phyloP scores from a whole-genome alignment of 2,113 vertebrate species.

The Electrona antarctica region DNA sequence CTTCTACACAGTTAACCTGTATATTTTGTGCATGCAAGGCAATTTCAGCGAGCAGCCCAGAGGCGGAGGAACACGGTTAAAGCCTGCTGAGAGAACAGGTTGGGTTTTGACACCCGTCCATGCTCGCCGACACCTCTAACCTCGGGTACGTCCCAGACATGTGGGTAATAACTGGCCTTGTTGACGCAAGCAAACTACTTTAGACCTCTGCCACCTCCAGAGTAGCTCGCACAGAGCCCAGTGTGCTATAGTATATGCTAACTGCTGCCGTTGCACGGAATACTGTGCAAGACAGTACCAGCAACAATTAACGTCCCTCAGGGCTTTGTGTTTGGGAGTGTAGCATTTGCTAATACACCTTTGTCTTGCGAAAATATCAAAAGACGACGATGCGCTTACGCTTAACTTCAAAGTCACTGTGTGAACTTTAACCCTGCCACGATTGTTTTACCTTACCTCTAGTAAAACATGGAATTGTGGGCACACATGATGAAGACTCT shows the following conservation, averaged over 20 bases:
- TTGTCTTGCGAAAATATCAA: conserved; percentile 15
- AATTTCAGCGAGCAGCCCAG: conserved; percentile 28
- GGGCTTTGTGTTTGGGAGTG: conserved; percentile 24
- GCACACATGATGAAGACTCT: conserved; percentile 65
- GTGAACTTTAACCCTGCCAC: conserved; percentile 25
- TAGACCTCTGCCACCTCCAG: conserved; percentile 15
- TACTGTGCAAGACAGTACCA: not conserved
- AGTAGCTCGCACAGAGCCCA: conserved; percentile 4
- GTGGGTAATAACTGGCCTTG: conserved; percentile 15
- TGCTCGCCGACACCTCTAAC: conserved; percentile 20
- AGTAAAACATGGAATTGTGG: conserved; percentile 57
- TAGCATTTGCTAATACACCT: conserved; percentile 5
- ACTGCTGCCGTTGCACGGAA: not conserved
- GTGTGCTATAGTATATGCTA: not conserved
- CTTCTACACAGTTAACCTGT: conserved; percentile 46
- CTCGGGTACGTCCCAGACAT: conserved; percentile 16
- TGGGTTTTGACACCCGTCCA: conserved; percentile 23
- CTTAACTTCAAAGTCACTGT: conserved; percentile 30
- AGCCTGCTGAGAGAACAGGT: conserved; percentile 20
- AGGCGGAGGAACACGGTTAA: conserved; percentile 29
- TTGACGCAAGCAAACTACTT: conserved; percentile 32
- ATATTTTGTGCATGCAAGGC: conserved; percentile 37
- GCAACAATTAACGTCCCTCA: conserved; percentile 3
- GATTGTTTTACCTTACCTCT: conserved; percentile 44
- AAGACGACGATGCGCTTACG: too few relatives aligned